Conservation (phyloP, 2,113 vertebrate species). For the Notechis scutatus region DNA sequence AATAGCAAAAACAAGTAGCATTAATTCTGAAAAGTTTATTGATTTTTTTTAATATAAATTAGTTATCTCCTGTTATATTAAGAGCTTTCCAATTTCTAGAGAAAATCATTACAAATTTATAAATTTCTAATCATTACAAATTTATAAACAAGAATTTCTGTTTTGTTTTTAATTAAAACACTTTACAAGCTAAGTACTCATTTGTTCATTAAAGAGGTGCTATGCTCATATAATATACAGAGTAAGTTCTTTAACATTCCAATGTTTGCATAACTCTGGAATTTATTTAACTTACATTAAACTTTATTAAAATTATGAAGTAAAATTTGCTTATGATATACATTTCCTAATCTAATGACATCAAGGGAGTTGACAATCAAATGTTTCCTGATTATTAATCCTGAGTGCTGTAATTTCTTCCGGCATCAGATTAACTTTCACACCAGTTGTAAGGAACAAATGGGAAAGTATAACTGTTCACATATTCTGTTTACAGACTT, state of each 20-base stretch:
- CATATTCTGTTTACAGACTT: neutral
- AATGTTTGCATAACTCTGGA: neutral
- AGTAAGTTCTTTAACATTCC: neutral
- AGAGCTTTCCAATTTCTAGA: neutral
- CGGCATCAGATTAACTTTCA: neutral
- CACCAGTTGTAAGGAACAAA: neutral
- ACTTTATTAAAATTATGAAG: neutral
- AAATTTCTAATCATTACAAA: neutral
- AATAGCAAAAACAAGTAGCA: neutral
- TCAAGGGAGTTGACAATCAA: neutral
- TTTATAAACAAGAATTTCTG: neutral
- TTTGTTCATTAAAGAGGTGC: neutral
- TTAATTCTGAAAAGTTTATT: neutral
- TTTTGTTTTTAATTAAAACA: neutral
- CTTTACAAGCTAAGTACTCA: neutral
- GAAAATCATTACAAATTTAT: neutral
- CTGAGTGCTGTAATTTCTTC: neutral
- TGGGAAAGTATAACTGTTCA: neutral
- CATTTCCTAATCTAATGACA: neutral
- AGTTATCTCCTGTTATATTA: neutral
- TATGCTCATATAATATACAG: neutral
- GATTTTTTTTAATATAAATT: neutral
- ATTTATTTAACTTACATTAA: neutral
- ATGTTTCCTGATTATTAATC: neutral
- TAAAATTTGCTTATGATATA: neutral